Evolutionary conservation across 2,888 invertebrate genomes (phyloP).

Genomic region (Hanleya hanleyi): DNA sequence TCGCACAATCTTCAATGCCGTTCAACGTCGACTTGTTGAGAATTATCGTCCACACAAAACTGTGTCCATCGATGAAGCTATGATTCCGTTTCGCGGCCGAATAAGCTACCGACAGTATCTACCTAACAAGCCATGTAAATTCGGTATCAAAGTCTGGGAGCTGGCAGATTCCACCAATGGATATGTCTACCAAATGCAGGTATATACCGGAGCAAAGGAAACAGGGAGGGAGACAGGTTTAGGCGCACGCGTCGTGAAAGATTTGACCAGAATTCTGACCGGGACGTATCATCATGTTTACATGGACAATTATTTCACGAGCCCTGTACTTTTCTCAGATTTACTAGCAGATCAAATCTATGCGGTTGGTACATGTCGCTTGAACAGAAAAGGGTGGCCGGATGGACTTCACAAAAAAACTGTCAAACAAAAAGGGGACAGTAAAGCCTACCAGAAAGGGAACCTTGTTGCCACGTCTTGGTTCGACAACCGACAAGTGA

Average conservation of each 20-base stretch:
- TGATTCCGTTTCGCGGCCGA: constrained; percentile 1
- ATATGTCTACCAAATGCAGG: constrained; percentile 8
- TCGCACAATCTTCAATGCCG: neutral
- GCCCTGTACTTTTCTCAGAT: neutral
- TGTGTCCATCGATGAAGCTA: neutral
- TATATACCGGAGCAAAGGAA: constrained; percentile 10
- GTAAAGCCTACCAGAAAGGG: neutral
- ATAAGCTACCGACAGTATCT: neutral
- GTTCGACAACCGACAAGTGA: neutral
- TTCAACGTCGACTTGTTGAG: neutral
- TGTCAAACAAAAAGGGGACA: neutral
- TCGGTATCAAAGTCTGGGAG: constrained; percentile 6
- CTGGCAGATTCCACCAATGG: neutral
- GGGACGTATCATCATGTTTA: constrained; percentile 8
- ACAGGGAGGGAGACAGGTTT: neutral
- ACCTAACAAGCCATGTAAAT: constrained; percentile 6
- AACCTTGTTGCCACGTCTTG: neutral
- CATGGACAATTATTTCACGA: constrained; percentile 11
- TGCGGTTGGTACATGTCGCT: neutral
- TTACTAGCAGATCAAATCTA: neutral
- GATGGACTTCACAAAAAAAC: neutral
- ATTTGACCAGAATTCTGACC: neutral
- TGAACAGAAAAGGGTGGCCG: neutral
- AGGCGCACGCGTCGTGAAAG: neutral
- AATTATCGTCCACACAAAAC: too few relatives aligned